These are phyloP conservation scores for Drosophila mojavensis DNA, from an alignment of 1,140 invertebrate genomes.

Conservation along the genomic window DNA sequence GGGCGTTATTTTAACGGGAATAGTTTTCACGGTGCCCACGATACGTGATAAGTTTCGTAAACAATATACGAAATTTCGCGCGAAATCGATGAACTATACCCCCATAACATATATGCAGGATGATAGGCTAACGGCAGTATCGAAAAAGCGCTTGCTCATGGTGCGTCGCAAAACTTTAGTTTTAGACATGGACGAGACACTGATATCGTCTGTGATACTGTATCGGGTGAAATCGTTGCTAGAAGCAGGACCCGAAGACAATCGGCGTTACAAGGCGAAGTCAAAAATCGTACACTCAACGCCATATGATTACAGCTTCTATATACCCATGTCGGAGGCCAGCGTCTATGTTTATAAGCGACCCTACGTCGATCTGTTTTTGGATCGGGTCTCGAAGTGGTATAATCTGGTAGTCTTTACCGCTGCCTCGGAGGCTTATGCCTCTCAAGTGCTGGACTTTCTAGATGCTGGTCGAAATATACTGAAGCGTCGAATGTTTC, in stretches of 20 bases:
- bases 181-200: slow-evolving; percentile 58
- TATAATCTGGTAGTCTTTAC: slow-evolving; percentile 56
- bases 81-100: slow-evolving; percentile 22
- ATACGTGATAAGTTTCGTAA: background rate
- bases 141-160: slow-evolving; percentile 16
- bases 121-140: slow-evolving; percentile 28
- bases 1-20: background rate
- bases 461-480: slow-evolving; percentile 46
- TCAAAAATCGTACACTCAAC: background rate
- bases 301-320: slow-evolving; percentile 31
- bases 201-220: slow-evolving; percentile 30
- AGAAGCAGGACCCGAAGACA: background rate
- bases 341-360: slow-evolving; percentile 53
- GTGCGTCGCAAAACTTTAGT: slow-evolving; percentile 54
- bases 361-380: slow-evolving; percentile 55
- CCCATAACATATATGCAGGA: slow-evolving; percentile 28
- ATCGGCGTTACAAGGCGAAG: background rate
- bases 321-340: background rate
- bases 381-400: slow-evolving; percentile 56
- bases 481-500: slow-evolving; percentile 29
- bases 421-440: slow-evolving; percentile 33
- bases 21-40: background rate
- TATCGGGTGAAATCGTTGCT: background rate
- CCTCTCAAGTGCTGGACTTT: slow-evolving; percentile 37
- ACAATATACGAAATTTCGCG: background rate